Evolutionary conservation across 2,797 vertebrate species (phyloP), one percentile per base, ranked within the genome.

Genomic region (Sphaeramia orbicularis): DNA sequence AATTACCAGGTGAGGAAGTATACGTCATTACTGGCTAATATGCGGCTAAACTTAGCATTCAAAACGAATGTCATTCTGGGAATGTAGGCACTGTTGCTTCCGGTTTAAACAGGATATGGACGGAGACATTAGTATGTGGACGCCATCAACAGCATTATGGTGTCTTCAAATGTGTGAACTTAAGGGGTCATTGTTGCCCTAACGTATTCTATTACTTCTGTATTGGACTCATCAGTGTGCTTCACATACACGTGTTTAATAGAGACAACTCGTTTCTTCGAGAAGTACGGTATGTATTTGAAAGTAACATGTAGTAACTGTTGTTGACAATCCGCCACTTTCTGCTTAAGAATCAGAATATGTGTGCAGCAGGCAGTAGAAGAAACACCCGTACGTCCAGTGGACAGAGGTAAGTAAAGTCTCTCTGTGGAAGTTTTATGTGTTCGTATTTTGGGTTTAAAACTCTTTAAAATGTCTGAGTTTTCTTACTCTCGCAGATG

Each of bases 61-160:
- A 9, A 10, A 35, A 32, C 9, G 32, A 35, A 35, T 35, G 32
- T 35, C 78, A 83, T 78, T 67, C 35, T 85, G 89, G 86, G 85
- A 86, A 6, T 27, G 66, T 75, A 86, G 44, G 71, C 60, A 3
- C 13, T 6, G 30, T 40, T n/a, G 30, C 12, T 91, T 92, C 89
- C 88, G 80, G 44, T 69, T 56, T 19, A 4, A 40, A 79, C 66
- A 81, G 87, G 91, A 92, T 76, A 55, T 71, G 45, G 76, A 53
- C 32, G 9, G 32, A 27, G 27, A 48, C 19, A 41, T 41, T 7
- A 2, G 10, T 37, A 24, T n/a, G 16, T 16, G 69, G 70, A 71
- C 75, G 74, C 79, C 76, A 81, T 86, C 64, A 52, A 30, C 19
- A 62, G 48, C 13, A 45, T 71, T 44, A 52, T 37, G 24, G 19